Base-by-base conservation (phyloP, 2,113 vertebrate species). In the Mustelus asterias region DNA sequence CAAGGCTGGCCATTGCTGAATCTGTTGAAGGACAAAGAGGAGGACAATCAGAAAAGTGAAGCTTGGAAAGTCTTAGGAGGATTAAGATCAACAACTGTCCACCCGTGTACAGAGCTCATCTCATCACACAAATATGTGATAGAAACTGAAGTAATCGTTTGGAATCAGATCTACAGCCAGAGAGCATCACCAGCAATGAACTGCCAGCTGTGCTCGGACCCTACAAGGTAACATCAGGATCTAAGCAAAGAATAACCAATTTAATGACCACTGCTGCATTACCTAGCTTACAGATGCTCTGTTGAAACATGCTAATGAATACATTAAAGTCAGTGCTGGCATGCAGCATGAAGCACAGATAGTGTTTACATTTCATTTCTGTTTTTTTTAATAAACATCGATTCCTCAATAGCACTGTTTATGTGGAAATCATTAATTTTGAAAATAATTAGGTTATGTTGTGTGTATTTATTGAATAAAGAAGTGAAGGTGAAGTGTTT, bases 351-450 rank as follows among this genome's bases (percentile, higher is more conserved):
- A 83, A 83, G 78, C 78, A 83, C 78, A 83, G 78, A 41, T 83
- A 83, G 78, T 83, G 78, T 83, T 83, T 83, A 83, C 78, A 37
- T 83, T 83, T 80, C n/a, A 80, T 80, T 80, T 80, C 76, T 80
- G 48, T 26, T 83, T 76, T n/a, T 76, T 83, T 83, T 37, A 83
- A 37, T 83, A 41, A 83, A 83, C 78, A 83, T 37, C 78, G 41
- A 83, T 83, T 37, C 78, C 78, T 83, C n/a, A 37, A 37, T 41
- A 83, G 78, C 78, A 41, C n/a, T 41, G 16, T 83, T 83, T 83
- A 83, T 37, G 78, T 83, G 78, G n/a, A 83, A 83, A 83, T 83
- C n/a, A 83, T 83, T 83, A 83, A 83, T 83, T 83, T 83, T 83
- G 78, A 83, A 83, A 83, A 83, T 41, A 83, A 83, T 37, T 83